Base-by-base conservation (phyloP, 2,888 invertebrate genomes). In the Rhyacophila evoluta region DNA sequence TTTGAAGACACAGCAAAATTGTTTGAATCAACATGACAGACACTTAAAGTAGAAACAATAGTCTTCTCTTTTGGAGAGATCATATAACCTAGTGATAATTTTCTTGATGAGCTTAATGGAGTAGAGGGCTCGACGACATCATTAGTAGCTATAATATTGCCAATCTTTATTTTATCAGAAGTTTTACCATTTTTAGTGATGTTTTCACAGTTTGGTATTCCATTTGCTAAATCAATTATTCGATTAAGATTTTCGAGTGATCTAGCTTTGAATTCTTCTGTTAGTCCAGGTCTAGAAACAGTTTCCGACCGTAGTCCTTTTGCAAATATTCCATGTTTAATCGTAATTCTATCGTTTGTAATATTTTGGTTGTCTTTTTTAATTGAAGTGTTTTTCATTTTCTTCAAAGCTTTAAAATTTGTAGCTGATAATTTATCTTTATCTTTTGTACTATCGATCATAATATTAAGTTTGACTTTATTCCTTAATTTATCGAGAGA, bases 221-320 rank as follows among this genome's bases (percentile, higher is more conserved):
- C 79, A 67, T 82, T 83, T 6, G 83, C 83, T 15, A 83, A 74
- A 74, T 83, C 83, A 29, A 83, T 83, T 29, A 83, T 82, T 77
- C 81, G 81, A 69, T 80, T 37, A 19, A 83, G 72, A 76, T 83
- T 75, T 78, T 75, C 81, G 72, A 70, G 55, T 15, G 78, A 80
- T 72, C 83, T 84, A 36, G 84, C 83, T 82, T 84, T 84, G 15
- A 84, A 84, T 81, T 85, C 84, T 81, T 83, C 82, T 72, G 86
- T 82, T 25, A 83, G 55, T 29, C 71, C 55, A 8, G 86, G 83
- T 79, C 89, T 86, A 15, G 87, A 88, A 79, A 88, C 84, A 36
- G 88, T 89, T 85, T 88, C 86, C 11, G 89, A 88, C 82, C 84
- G 83, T 77, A 88, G 84, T 27, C 86, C 85, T 82, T 87, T 89